Percentiles rank a stretch among this genome's conserved stretches.
phyloP scores from a whole-genome alignment of 64 coral and sea anemone genomes.

The Porites lutea region DNA sequence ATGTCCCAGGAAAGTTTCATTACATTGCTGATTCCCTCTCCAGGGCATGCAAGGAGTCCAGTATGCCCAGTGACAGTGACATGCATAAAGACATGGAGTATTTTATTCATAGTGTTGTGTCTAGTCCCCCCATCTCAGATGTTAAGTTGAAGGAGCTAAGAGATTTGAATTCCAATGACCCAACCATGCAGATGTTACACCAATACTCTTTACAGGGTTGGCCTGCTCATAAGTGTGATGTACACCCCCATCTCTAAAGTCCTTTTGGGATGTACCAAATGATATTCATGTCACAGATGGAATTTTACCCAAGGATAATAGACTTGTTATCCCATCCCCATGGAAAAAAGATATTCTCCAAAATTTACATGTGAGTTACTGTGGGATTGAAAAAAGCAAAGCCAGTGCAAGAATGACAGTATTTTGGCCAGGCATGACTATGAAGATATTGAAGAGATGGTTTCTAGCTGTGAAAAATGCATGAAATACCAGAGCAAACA shows the following conservation, averaged over 20 bases:
- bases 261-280: conserved; percentile 21
- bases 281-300: neutral
- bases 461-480: conserved; percentile 2
- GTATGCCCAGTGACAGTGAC: neutral
- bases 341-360: conserved; percentile 38
- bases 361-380: conserved; percentile 10
- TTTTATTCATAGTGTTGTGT: neutral
- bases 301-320: conserved; percentile 23
- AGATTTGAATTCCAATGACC: neutral
- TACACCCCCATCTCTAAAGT: neutral
- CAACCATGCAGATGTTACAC: neutral
- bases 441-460: neutral
- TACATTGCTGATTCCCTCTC: conserved; percentile 52
- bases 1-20: conserved; percentile 55
- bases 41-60: neutral
- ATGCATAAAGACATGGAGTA: conserved; percentile 42
- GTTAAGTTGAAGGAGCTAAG: neutral
- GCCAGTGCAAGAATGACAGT: neutral
- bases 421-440: conserved; percentile 36
- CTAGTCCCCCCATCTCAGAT: conserved; percentile 21
- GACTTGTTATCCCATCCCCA: conserved; percentile 7
- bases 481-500: neutral
- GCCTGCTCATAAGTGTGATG: neutral
- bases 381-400: conserved; percentile 41
- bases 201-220: neutral